Base-by-base conservation (phyloP, 1,140 invertebrate genomes). In the Drosophila gunungcola region DNA sequence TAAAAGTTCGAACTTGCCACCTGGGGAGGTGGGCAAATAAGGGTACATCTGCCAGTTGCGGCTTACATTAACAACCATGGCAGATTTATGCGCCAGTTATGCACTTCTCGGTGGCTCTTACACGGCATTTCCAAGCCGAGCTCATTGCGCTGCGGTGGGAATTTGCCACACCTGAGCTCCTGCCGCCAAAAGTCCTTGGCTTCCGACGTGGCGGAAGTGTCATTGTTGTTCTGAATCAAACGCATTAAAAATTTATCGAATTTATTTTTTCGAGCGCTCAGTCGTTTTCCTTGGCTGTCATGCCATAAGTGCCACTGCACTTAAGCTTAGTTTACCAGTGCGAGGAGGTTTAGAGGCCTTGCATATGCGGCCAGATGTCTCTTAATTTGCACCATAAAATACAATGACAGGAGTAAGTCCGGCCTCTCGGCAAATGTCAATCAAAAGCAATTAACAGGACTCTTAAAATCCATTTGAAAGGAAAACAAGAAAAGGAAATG, bases 191-290 rank as follows among this genome's bases (percentile, higher is more conserved):
- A 42, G 48, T 55, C 64, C 58, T 69, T 57, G 29, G 60, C 38
- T 45, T 43, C 16, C 27, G 48, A 38, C 16, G 55, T 36, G 36
- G 56, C 41, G 41, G 34, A 53, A 46, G 48, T 84, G 73, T 69
- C 81, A 82, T 86, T 82, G 78, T 86, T 82, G 74, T 58, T 74
- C 56, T 48, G 74, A 68, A 78, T 82, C 79, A 83, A 63, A 77
- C 57, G 65, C 80, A 88, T 88, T 88, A 88, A 88, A 88, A 73
- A 88, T 88, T 62, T 89, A 88, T 88, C 73, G 84, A 83, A 88
- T 88, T 83, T 88, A 88, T 88, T 89, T 88, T 72, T 79, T 68
- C 73, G 52, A 60, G 62, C 45, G 6, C 16, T 57, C 34, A 38
- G 16, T 45, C 41, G 43, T 54, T 9, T 16, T 34, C 38, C 53